A percentile compares a stretch with the other conserved stretches of the same genome.
These are phyloP conservation scores for Florisuga fusca DNA, from an alignment of 2,797 vertebrate species.

Conservation along the genomic window DNA sequence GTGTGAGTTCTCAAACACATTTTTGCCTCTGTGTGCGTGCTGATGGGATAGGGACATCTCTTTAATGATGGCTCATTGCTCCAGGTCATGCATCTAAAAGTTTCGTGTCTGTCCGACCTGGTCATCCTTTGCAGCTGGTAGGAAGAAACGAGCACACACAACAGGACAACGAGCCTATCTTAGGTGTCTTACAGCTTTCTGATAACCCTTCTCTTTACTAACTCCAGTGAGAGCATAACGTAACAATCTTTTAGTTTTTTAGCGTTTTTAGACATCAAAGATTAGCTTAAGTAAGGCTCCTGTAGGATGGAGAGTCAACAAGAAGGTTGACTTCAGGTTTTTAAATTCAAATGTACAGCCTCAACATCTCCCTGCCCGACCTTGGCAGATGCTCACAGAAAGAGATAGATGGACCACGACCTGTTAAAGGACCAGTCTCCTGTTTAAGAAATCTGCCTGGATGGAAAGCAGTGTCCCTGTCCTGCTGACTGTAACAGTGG, in stretches of 20 bases:
- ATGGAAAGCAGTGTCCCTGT: accelerated
- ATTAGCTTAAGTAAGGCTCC: background rate
- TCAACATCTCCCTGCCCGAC: background rate
- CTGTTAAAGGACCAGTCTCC: too few species aligned
- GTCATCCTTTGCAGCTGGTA: background rate
- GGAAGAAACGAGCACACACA: background rate
- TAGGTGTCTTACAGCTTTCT: background rate
- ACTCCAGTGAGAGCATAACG: background rate
- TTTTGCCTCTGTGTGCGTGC: background rate
- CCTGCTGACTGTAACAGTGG: background rate
- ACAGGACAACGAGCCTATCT: background rate
- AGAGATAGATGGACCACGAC: background rate
- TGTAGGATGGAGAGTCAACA: background rate
- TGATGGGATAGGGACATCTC: background rate
- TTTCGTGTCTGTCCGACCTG: background rate
- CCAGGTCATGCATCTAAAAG: background rate
- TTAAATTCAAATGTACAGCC: background rate
- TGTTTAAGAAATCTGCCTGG: background rate
- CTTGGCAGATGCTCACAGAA: background rate
- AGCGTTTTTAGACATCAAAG: background rate
- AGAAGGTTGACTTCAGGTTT: background rate
- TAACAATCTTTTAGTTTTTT: background rate
- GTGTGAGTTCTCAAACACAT: background rate
- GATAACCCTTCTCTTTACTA: background rate
- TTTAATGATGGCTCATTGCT: background rate